Evolutionary conservation across 2,113 vertebrate genomes (phyloP).

Genomic region (Embiotoca jacksoni): DNA sequence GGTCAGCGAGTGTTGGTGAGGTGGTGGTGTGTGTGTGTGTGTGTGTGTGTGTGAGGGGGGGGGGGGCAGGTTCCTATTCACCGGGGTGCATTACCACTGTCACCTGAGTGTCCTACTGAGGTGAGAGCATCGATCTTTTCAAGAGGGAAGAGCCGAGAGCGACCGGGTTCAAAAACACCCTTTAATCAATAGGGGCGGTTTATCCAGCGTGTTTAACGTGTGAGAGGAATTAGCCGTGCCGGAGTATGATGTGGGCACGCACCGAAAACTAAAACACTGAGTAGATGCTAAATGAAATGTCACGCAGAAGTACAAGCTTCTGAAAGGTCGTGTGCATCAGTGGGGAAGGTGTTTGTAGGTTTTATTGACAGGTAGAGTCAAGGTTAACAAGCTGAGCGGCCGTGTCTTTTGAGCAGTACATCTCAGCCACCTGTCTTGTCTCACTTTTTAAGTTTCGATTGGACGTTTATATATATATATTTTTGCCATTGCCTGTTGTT

Average conservation of each 20-base stretch:
- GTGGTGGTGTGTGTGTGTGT: too few relatives aligned
- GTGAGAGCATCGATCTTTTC: constrained; percentile 71
- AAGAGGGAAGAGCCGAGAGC: constrained; percentile 26
- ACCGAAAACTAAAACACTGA: constrained; percentile 59
- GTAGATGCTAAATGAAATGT: constrained; percentile 65
- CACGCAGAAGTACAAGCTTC: constrained; percentile 32
- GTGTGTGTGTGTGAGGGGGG: too few relatives aligned
- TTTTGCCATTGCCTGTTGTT: too few relatives aligned
- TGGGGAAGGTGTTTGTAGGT: constrained; percentile 57
- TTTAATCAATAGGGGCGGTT: constrained; percentile 75
- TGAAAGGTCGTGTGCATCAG: constrained; percentile 56
- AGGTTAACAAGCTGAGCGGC: constrained; percentile 48
- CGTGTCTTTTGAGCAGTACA: constrained; percentile 9
- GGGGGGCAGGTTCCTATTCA: constrained; percentile 37
- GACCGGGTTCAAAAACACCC: constrained; percentile 72
- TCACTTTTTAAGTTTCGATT: neutral
- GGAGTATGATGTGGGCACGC: constrained; percentile 43
- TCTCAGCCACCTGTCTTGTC: neutral
- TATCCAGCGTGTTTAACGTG: constrained; percentile 60
- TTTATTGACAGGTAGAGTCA: constrained; percentile 57
- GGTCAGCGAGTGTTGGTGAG: constrained; percentile 26
- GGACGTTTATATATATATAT: neutral
- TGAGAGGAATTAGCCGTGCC: constrained; percentile 45
- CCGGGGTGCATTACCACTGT: constrained; percentile 49
- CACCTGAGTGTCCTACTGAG: constrained; percentile 66